Base-by-base conservation (phyloP, 2,797 vertebrate genomes). In the Mormyrops boulengeri region DNA sequence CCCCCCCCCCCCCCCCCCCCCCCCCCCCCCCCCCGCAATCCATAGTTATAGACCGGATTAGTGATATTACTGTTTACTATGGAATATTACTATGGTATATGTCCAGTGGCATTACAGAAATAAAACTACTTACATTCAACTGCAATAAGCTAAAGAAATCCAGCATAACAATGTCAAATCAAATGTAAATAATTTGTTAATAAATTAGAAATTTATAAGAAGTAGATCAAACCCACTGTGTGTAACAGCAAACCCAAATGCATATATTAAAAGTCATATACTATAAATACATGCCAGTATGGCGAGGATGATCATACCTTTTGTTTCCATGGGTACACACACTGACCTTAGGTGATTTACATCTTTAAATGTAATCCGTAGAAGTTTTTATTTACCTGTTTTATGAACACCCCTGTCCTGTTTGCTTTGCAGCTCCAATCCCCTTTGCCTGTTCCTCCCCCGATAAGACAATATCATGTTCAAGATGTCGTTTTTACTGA, bases 401-500 rank as follows among this genome's bases (percentile, higher is more conserved):
- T 49, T 50, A 53, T 53, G 19, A 22, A 53, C 84, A 85, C 12
- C n/a, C 49, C 11, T 52, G 2, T 22, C 47, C 50, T 14, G 19
- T 85, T 50, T 85, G 50, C n/a, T 14, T 53, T 85, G 84, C 50
- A 50, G 77, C 7, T 19, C 41, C 17, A 82, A 9, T 47, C 34
- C 77, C 77, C 17, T 82, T 47, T 19, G 38, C 89, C 86, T 89
- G 88, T 88, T 87, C 89, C 88, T 80, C 92, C 91, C 90, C 89
- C 91, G 89, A 77, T 89, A 92, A 91, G 89, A 91, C 88, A 88
- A 89, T 90, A 92, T 92, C 91, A 91, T 92, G 90, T 91, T 92
- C 90, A 91, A 90, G 91, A 90, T 89, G 90, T 92, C 89, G 91
- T 92, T 92, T 91, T 77, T 89, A 89, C 87, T 90, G 90, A 91